phyloP scores from a whole-genome alignment of 2,888 invertebrate species.

The Ectropis crepuscularia region DNA sequence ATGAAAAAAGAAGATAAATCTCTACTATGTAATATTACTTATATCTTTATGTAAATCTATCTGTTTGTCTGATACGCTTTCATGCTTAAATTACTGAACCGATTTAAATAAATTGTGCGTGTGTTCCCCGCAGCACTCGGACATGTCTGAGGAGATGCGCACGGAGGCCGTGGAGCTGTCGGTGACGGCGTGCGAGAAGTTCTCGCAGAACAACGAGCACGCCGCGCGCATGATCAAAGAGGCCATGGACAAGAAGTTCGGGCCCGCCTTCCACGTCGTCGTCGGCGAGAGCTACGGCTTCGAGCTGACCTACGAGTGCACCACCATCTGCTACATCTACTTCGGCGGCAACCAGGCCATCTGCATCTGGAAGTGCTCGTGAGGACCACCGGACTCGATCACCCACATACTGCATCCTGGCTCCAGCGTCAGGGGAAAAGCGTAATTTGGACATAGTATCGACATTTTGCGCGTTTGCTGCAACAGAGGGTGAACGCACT shows the following conservation, averaged over 20 bases:
- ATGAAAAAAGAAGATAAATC: too few relatives aligned
- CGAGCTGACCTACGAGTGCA: conserved; percentile 96
- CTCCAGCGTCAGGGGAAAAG: background rate
- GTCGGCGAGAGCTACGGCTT: conserved; percentile 98
- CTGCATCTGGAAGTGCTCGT: conserved; percentile 95
- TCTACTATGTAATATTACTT: too few relatives aligned
- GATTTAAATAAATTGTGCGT: too few relatives aligned
- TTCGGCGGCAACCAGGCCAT: conserved; percentile 96
- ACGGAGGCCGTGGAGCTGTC: conserved; percentile 95
- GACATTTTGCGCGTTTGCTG: conserved; percentile 10
- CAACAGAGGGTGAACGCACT: background rate
- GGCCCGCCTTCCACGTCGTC: conserved; percentile 97
- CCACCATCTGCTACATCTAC: conserved; percentile 94
- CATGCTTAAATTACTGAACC: too few relatives aligned
- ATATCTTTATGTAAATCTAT: too few relatives aligned
- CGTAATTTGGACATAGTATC: conserved; percentile 18
- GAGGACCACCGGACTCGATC: conserved; percentile 42
- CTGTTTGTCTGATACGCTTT: too few relatives aligned
- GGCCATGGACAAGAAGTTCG: conserved; percentile 97
- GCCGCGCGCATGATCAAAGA: conserved; percentile 98
- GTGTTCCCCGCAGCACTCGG: conserved; percentile 88
- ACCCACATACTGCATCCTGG: too few relatives aligned
- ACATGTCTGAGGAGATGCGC: conserved; percentile 97
- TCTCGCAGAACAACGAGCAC: conserved; percentile 92
- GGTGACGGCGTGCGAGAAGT: conserved; percentile 97